Percentiles rank a stretch among this genome's conserved stretches.
These are phyloP conservation scores for Muscina levida DNA, from an alignment of 2,888 invertebrate genomes.

Conservation along the genomic window DNA sequence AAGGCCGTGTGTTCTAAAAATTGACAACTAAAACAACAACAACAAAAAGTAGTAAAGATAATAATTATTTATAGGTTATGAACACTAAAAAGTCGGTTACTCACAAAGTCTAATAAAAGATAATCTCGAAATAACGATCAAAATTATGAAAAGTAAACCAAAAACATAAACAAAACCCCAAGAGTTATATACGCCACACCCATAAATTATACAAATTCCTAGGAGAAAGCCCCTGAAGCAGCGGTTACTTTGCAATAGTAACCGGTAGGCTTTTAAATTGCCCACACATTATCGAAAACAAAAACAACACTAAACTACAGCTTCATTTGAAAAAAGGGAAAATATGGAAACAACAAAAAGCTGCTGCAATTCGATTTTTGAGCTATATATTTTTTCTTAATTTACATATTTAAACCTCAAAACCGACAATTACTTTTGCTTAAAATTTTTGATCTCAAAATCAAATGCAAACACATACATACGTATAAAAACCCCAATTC, in stretches of 20 bases:
- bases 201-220: not conserved
- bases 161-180: conserved; percentile 9
- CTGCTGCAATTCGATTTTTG: conserved; percentile 44
- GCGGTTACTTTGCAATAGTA: not conserved
- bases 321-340: conserved; percentile 23
- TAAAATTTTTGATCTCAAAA: conserved; percentile 14
- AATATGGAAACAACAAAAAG: conserved; percentile 8
- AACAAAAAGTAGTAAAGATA: conserved; percentile 59
- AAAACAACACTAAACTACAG: not conserved
- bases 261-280: too few relatives aligned
- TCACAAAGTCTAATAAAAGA: conserved; percentile 53
- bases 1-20: conserved; percentile 36
- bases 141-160: conserved; percentile 39
- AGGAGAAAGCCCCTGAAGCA: not conserved
- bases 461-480: conserved; percentile 36
- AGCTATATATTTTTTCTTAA: conserved; percentile 33
- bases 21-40: conserved; percentile 16
- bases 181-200: not conserved
- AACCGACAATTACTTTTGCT: conserved; percentile 26
- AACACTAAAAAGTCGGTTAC: conserved; percentile 49
- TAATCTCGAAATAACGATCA: conserved; percentile 53
- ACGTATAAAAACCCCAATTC: conserved; percentile 49
- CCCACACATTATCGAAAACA: not conserved
- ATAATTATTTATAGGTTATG: conserved; percentile 61
- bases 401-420: conserved; percentile 51